Evolutionary conservation across 1,140 invertebrate species (phyloP), one percentile per base, ranked within the genome.

Genomic region (Oryctes rhinoceros): DNA sequence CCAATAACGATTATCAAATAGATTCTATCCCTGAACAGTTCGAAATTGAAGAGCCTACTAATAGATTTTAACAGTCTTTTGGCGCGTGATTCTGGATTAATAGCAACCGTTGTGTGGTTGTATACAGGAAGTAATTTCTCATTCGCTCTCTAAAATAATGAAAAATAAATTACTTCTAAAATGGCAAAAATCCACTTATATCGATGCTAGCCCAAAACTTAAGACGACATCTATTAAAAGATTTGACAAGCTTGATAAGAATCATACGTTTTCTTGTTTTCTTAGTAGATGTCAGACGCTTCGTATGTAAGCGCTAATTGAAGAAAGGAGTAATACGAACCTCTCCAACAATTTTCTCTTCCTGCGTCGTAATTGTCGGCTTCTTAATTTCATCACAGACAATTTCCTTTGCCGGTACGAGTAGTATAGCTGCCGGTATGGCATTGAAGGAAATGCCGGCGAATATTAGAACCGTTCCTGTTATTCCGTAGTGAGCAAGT

Each of bases 1-100:
- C 89, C 89, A 39, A 88, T 78, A 37, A 88, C 80, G 1, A 89
- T 85, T 76, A 89, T 87, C 10, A 90, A 82, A 67, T 87, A 90
- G 0, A 85, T 83, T 4, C 82, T 67, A 81, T 89, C 85, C 83
- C 86, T 86, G 9, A 90, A 81, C 47, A 90, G 82, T 77, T 89
- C 87, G 18, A 89, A 82, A 83, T 89, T 87, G 76, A 89, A 88
- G n/a, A 86, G 83, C 44, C 86, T 62, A 6, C 83, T 84, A 39
- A 89, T 67, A 76, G 86, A 86, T 24, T 30, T 67, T 24, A 80
- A 80, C 15, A 84, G 67, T 11, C 67, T 80, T 20, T 81, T 79
- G 3, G 35, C 65, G 13, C 65, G 65, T 35, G 65, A 71, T 44
- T 79, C 18, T 74, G 81, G 82, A 18, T 76, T 78, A 20, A 53